Base-by-base conservation (phyloP, 2,113 vertebrate species). In the Eupsittula cactorum region DNA sequence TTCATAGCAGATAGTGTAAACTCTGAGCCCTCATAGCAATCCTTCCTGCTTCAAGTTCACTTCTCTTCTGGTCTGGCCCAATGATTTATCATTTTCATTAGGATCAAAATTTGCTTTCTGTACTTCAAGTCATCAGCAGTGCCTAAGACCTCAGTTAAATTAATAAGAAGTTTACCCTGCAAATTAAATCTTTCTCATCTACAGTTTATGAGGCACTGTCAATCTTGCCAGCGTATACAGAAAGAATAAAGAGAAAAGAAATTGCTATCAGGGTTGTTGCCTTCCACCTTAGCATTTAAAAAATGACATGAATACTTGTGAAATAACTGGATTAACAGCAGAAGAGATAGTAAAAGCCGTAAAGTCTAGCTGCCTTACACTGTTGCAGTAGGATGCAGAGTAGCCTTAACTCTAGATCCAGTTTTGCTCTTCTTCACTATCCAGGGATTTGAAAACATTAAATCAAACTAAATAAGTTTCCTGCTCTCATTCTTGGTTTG, bases 161-260 rank as follows among this genome's bases (percentile, higher is more conserved):
- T 75, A 94, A 53, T 87, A 59, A 47, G 50, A 88, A 73, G 52
- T 60, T 80, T 78, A 93, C 18, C 24, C 52, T 81, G 74, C 16
- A 79, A 94, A 95, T 95, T 89, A 93, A 90, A 73, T n/a, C 69
- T 82, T 86, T 74, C 57, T 86, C 27, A 83, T 65, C 82, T 80
- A 78, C 74, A 71, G 41, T 68, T 94, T 84, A 57, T 46, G 78
- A 88, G 68, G 68, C 19, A 12, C 16, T 88, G 53, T 77, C 68
- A 86, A 59, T 84, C 60, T 92, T 81, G 47, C 35, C 70, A 63
- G 52, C 25, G 28, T 29, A 67, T 69, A 80, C 37, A 84, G 39
- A 74, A 84, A 88, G 46, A 73, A 74, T 62, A 74, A 62, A 76
- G 75, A 89, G 47, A 52, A 95, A 76, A 92, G 41, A 85, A 94